Percentiles rank a stretch among this genome's conserved stretches.
Evolutionary conservation across 1,140 invertebrate species (phyloP).

Genomic region (Metopolophium dirhodum): DNA sequence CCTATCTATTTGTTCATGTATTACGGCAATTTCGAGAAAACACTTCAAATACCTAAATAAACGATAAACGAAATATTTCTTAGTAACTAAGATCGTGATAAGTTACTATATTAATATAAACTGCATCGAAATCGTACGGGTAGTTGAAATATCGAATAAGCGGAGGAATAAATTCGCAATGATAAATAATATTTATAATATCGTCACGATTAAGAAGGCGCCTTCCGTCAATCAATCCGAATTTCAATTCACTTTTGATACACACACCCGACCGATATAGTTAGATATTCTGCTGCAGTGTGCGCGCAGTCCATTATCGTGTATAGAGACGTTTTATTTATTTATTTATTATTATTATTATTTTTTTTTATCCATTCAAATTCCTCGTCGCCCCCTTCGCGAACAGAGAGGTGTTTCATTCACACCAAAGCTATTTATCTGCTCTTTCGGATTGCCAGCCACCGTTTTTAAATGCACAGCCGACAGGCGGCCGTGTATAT

Average conservation of each 20-base stretch:
- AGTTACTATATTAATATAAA: background rate
- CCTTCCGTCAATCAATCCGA: background rate
- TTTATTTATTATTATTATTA: background rate
- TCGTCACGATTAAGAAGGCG: background rate
- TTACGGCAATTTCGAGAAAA: background rate
- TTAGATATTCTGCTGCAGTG: background rate
- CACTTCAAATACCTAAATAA: background rate
- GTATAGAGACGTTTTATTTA: conserved; percentile 8
- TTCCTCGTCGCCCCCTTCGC: background rate
- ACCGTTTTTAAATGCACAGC: conserved; percentile 51
- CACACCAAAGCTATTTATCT: conserved; percentile 44
- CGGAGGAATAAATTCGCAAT: background rate
- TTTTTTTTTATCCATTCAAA: background rate
- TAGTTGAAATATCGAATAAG: background rate
- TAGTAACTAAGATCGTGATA: background rate
- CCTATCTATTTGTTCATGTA: background rate
- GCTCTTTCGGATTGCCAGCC: conserved; percentile 35
- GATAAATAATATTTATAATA: background rate
- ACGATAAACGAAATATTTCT: background rate
- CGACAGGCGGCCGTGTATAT: conserved; percentile 47
- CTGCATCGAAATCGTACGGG: too few relatives aligned
- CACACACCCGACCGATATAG: background rate
- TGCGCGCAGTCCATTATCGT: conserved; percentile 24
- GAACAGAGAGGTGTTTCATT: conserved; percentile 1
- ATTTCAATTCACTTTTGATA: background rate